A percentile compares a stretch with the other conserved stretches of the same genome.
Conservation (phyloP, 2,113 vertebrate genomes). For the Scopus umbretta region DNA sequence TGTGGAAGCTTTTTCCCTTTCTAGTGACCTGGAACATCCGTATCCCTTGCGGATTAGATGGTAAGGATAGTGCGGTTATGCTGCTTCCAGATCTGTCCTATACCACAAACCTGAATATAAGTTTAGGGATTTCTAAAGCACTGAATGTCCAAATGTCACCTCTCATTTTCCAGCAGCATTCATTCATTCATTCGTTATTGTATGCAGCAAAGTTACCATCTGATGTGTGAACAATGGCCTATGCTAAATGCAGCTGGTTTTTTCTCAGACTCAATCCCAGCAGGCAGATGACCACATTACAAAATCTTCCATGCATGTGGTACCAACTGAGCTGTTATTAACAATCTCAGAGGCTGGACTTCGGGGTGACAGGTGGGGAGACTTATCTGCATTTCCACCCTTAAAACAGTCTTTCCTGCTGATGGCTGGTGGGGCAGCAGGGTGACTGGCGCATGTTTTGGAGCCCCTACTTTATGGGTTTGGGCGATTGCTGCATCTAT, state of each 20-base stretch:
- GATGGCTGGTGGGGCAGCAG: not conserved
- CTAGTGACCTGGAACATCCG: not conserved
- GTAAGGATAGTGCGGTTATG: not conserved
- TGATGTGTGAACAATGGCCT: not conserved
- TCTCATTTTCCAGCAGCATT: not conserved
- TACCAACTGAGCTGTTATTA: not conserved
- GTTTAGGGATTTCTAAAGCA: not conserved
- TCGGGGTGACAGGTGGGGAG: not conserved
- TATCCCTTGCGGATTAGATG: not conserved
- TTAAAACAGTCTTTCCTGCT: not conserved
- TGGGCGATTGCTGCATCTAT: not conserved
- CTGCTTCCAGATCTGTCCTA: not conserved
- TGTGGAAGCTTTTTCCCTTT: not conserved
- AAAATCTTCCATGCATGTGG: not conserved
- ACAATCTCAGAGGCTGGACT: not conserved
- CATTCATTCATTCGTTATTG: not conserved
- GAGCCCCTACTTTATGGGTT: not conserved
- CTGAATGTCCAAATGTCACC: not conserved
- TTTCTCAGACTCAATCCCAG: not conserved
- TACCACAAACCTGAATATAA: not conserved
- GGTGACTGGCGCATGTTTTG: not conserved
- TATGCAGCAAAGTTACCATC: not conserved
- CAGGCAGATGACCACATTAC: not conserved
- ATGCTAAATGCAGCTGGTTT: not conserved
- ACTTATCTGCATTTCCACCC: not conserved